Conservation (phyloP, 1,140 invertebrate genomes). For the Heliconius melpomene region DNA sequence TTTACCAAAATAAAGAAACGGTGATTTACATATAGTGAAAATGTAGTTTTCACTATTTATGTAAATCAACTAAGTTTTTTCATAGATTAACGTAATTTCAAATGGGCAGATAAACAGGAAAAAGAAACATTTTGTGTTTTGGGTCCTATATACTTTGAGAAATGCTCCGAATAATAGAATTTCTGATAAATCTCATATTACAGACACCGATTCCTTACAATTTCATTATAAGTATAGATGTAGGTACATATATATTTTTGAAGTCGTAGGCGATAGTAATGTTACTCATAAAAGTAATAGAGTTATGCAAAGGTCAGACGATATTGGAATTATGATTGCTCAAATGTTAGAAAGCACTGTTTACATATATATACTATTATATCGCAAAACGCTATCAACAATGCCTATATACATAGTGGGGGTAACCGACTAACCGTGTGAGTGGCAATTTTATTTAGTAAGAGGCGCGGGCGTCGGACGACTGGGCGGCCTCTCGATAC, state of each 20-base stretch:
- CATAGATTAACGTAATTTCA: too few relatives aligned
- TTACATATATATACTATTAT: conserved; percentile 11
- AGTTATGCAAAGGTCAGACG: conserved; percentile 16
- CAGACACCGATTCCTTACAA: too few relatives aligned
- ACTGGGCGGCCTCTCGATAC: conserved; percentile 52
- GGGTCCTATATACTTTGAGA: too few relatives aligned
- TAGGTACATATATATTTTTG: not conserved
- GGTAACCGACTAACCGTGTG: conserved; percentile 55
- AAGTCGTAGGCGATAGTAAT: not conserved
- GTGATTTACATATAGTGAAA: too few relatives aligned
- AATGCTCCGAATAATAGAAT: too few relatives aligned
- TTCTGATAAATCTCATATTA: too few relatives aligned
- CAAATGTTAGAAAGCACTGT: conserved; percentile 36
- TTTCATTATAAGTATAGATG: too few relatives aligned
- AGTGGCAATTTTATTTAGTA: conserved; percentile 54
- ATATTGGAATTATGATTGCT: conserved; percentile 7
- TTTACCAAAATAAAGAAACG: too few relatives aligned
- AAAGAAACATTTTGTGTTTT: too few relatives aligned
- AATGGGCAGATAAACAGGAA: too few relatives aligned
- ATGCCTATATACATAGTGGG: conserved; percentile 45
- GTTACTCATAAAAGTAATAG: conserved; percentile 3
- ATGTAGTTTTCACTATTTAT: too few relatives aligned
- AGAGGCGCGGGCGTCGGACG: conserved; percentile 73
- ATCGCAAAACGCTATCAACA: conserved; percentile 35
- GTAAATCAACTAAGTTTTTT: not conserved